These are phyloP conservation scores for Chrysina gloriosa DNA, from an alignment of 2,888 invertebrate genomes.

Conservation along the genomic window DNA sequence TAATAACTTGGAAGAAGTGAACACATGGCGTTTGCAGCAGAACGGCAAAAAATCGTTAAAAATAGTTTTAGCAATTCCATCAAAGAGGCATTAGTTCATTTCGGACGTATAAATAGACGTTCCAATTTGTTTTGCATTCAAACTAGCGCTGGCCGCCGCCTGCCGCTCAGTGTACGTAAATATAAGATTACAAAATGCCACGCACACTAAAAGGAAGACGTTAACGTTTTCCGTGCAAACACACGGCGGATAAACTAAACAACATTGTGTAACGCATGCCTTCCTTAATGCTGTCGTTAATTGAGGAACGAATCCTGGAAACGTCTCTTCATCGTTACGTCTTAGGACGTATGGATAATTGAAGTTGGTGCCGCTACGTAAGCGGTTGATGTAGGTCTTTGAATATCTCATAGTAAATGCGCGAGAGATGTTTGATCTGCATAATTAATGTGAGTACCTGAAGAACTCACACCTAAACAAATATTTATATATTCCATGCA, in stretches of 20 bases:
- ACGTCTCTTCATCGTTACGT: conserved; percentile 11
- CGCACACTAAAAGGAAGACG: conserved; percentile 14
- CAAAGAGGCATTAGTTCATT: conserved; percentile 38
- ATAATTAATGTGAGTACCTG: not conserved
- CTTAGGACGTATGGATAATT: not conserved
- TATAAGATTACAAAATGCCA: conserved; percentile 18
- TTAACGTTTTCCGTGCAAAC: conserved; percentile 30
- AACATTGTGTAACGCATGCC: conserved; percentile 30
- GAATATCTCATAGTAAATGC: not conserved
- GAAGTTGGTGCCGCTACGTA: not conserved
- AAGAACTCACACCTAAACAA: no score
- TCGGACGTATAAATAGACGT: conserved; percentile 29
- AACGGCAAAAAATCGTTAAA: conserved; percentile 36
- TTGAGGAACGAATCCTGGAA: conserved; percentile 17
- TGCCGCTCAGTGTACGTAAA: conserved; percentile 2
- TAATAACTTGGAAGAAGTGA: conserved; percentile 31
- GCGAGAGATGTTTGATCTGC: no score
- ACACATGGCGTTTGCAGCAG: conserved; percentile 29
- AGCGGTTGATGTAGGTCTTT: not conserved
- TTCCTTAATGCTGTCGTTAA: conserved; percentile 14
- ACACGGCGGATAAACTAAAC: conserved; percentile 20
- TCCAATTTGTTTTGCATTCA: conserved; percentile 33
- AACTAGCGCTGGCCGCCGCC: conserved; percentile 1
- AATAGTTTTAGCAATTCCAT: conserved; percentile 42
- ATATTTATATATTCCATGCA: no score